Evolutionary conservation across 2,888 invertebrate genomes (phyloP), one percentile per base, ranked within the genome.

Genomic region (Ophraella communa): DNA sequence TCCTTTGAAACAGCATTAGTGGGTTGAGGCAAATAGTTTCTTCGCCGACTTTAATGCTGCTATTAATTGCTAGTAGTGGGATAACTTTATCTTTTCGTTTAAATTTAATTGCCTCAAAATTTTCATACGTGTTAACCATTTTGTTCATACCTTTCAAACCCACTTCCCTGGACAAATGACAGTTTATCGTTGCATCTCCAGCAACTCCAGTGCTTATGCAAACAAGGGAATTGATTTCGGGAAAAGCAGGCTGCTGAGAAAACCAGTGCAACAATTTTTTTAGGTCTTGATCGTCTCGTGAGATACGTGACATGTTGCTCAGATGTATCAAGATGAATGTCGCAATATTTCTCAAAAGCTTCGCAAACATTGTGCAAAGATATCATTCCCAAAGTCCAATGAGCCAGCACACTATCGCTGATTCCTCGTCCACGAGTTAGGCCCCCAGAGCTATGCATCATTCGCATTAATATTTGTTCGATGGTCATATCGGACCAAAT

Each of bases 291-390:
- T 65, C 63, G 64, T 76, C 71, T 64, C 71, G 58, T 27, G 56
- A 18, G 20, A 76, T 71, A 21, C 75, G 44, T 53, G 5, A 74
- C 67, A 64, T 78, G 77, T 68, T 77, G 75, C 44, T 77, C 74
- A 4, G 71, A 54, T 30, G 33, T 64, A 53, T 53, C 20, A 66
- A 49, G 71, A 57, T 53, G 51, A 45, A 73, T 61, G 24, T 65
- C n/a, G n/a, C 47, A 73, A 64, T 72, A 73, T 23, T 67, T 45
- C 60, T 73, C 73, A 21, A 74, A 49, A n/a, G n/a, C n/a, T n/a
- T n/a, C n/a, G n/a, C n/a, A n/a, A n/a, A n/a, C n/a, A n/a, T n/a
- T n/a, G n/a, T 23, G 21, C 49, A 49, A 49, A 49, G 23, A 57
- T 45, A 57, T 57, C 57, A 57, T 44, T 56, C 53, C 8, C 67